Conservation (phyloP, 2,888 invertebrate genomes). For the Drosophila anomalata region DNA sequence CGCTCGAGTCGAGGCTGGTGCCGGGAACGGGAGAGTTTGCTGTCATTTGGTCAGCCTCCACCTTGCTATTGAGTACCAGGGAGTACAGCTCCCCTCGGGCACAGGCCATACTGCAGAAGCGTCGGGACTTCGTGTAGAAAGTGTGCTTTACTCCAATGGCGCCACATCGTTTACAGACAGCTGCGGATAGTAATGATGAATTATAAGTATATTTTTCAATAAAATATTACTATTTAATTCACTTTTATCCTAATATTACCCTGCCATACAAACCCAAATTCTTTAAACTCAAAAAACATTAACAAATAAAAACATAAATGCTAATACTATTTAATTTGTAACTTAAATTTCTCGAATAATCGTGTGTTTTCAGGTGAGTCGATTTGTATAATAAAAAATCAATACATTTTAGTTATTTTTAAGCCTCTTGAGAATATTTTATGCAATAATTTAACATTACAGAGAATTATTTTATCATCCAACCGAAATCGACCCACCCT, state of each 20-base stretch:
- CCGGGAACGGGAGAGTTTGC: constrained; percentile 48
- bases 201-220: background rate
- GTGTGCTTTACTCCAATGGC: constrained; percentile 94
- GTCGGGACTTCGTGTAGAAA: constrained; percentile 92
- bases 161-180: constrained; percentile 93
- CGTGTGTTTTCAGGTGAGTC: constrained; percentile 16
- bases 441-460: no score
- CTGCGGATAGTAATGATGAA: constrained; percentile 82
- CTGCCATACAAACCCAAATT: constrained; percentile 47
- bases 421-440: no score
- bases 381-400: constrained; percentile 2
- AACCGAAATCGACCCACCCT: constrained; percentile 30
- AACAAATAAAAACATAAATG: background rate
- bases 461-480: background rate
- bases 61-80: constrained; percentile 82
- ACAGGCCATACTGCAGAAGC: constrained; percentile 92
- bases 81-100: constrained; percentile 86
- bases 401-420: no score
- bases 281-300: constrained; percentile 25
- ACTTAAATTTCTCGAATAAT: background rate
- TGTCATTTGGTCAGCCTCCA: constrained; percentile 56
- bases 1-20: constrained; percentile 43
- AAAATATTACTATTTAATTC: background rate
- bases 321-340: background rate
- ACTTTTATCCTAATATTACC: background rate